Base-by-base conservation (phyloP, 2,113 vertebrate species). In the Nettapus auritus region DNA sequence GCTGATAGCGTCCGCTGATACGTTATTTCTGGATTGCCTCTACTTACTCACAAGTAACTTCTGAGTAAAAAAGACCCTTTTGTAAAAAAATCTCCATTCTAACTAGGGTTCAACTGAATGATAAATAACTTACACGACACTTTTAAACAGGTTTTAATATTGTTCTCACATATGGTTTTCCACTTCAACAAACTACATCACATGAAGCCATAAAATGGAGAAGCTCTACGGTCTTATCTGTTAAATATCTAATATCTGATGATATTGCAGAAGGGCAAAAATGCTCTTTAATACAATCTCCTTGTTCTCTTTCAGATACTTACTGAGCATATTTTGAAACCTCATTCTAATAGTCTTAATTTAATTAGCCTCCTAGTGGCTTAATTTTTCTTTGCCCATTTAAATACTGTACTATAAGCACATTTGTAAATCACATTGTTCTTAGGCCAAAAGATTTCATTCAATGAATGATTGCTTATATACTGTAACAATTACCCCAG, bases 321-420 rank as follows among this genome's bases (percentile, higher is more conserved):
- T 88, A 92, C 38, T 66, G 33, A 91, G 81, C 48, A 86, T 26
- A 94, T 96, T 97, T 97, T 91, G 86, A 97, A 93, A 91, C 12
- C 29, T 85, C 14, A 84, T 90, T 74, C 69, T 86, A 94, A 94
- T 75, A 67, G 33, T 40, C 50, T 96, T 46, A 46, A 82, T 93
- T 94, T 90, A 97, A 96, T 97, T 91, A 97, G 10, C 17, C 28
- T 91, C 88, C 60, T 83, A 86, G 92, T 88, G 80, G 56, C 83
- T 94, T 96, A 96, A 94, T 93, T 87, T 97, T 96, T 97, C 87
- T 93, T 93, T 63, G 67, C 44, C 50, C 34, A 93, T 95, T 95
- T 94, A 94, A 97, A 96, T 92, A 90, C 42, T 84, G 26, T 95
- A 68, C 90, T 93, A 96, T 90, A 95, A 91, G 68, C 62, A 95